A percentile compares a stretch with the other conserved stretches of the same genome.
phyloP scores from a whole-genome alignment of 2,113 vertebrate species.

The Megaceryle torquata region DNA sequence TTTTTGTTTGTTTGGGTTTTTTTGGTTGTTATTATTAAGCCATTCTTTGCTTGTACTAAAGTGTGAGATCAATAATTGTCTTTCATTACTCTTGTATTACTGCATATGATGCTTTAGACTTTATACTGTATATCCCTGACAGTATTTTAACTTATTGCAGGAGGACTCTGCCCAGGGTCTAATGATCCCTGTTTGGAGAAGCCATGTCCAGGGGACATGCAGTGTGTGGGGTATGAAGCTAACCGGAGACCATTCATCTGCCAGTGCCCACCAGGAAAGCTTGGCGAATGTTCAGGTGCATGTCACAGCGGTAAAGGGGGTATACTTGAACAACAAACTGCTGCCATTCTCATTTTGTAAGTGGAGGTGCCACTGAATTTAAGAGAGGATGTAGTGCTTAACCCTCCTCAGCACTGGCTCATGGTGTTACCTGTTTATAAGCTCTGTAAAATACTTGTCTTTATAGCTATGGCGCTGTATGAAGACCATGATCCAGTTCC shows the following conservation, averaged over 20 bases:
- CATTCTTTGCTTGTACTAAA: background rate
- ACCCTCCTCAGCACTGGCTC: background rate
- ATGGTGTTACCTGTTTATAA: background rate
- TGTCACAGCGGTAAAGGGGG: background rate
- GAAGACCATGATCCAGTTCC: background rate
- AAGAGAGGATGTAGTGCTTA: background rate
- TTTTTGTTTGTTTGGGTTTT: background rate
- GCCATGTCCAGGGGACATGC: constrained; percentile 92
- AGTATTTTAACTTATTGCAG: constrained; percentile 67
- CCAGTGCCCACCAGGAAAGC: constrained; percentile 94
- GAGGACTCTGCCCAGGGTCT: constrained; percentile 85
- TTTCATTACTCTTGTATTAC: background rate
- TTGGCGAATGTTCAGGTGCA: constrained; percentile 93
- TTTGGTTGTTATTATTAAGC: background rate
- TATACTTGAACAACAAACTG: background rate
- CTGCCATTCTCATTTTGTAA: background rate
- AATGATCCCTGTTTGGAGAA: constrained; percentile 88
- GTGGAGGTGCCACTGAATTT: background rate
- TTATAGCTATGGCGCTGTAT: background rate
- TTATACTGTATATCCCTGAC: background rate
- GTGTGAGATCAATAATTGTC: background rate
- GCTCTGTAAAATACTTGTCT: background rate
- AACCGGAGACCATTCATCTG: constrained; percentile 86
- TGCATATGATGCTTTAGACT: background rate
- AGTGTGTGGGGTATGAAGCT: constrained; percentile 87